A percentile compares a stretch with the other conserved stretches of the same genome.
Conservation (phyloP, 2,888 invertebrate genomes). For the Tipula helvola region DNA sequence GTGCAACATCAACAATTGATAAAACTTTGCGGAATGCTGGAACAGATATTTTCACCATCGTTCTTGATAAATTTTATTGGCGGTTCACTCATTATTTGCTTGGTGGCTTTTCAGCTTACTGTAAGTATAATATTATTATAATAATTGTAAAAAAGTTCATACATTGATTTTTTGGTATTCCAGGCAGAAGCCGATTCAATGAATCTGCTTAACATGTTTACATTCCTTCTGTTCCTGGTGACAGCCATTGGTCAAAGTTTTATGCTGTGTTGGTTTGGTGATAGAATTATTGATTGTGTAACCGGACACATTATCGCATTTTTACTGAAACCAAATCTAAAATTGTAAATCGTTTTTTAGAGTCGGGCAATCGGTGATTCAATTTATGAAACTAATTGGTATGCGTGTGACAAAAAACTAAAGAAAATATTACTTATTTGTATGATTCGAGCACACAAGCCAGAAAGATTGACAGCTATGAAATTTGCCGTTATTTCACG, state of each 20-base stretch:
- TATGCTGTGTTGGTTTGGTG: slow-evolving; percentile 26
- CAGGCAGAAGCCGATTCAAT: slow-evolving; percentile 19
- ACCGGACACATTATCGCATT: background rate
- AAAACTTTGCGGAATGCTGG: slow-evolving; percentile 21
- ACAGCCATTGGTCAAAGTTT: slow-evolving; percentile 26
- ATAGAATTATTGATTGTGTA: slow-evolving; percentile 24
- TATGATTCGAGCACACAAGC: slow-evolving; percentile 23
- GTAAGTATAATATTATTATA: background rate
- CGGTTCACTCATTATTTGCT: slow-evolving; percentile 28
- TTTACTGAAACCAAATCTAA: background rate
- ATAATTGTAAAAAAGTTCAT: background rate
- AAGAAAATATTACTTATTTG: background rate
- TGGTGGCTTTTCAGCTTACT: slow-evolving; percentile 29
- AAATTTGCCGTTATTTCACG: slow-evolving; percentile 28
- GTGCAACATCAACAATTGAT: background rate
- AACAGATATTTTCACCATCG: slow-evolving; percentile 26
- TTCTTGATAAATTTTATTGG: slow-evolving; percentile 26
- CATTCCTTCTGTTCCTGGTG: slow-evolving; percentile 24
- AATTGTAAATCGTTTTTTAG: background rate
- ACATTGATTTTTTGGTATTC: background rate
- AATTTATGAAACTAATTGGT: background rate
- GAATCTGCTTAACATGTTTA: slow-evolving; percentile 20
- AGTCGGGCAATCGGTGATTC: background rate
- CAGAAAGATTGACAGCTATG: slow-evolving; percentile 25
- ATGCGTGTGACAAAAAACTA: background rate